Evolutionary conservation across 2,113 vertebrate species (phyloP).

Genomic region (Sander lucioperca): DNA sequence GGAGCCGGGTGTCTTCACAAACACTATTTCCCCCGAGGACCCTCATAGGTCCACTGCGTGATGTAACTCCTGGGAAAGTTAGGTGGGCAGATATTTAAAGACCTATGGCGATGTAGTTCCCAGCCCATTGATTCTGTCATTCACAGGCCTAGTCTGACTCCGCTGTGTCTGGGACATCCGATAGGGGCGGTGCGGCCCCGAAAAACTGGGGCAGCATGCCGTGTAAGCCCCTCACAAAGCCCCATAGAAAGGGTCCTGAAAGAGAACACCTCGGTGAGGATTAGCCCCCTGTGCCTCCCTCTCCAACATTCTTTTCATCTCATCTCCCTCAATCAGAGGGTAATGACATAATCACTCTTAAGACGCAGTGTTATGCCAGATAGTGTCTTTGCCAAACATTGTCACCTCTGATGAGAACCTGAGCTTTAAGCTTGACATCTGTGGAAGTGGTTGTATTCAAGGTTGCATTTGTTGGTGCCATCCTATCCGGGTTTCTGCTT

Average conservation of each 20-base stretch:
- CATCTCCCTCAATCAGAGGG: slow-evolving; percentile 78
- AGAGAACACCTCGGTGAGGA: slow-evolving; percentile 85
- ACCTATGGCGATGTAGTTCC: slow-evolving; percentile 78
- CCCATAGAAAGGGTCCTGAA: slow-evolving; percentile 84
- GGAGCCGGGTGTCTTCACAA: slow-evolving; percentile 53
- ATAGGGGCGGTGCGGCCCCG: slow-evolving; percentile 82
- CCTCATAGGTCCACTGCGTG: slow-evolving; percentile 69
- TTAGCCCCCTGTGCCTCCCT: slow-evolving; percentile 76
- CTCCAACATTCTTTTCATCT: slow-evolving; percentile 84
- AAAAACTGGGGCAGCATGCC: slow-evolving; percentile 82
- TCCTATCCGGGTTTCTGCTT: slow-evolving; percentile 28
- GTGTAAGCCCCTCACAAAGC: slow-evolving; percentile 85
- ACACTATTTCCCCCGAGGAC: slow-evolving; percentile 28
- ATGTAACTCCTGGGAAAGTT: slow-evolving; percentile 85
- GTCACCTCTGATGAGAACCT: slow-evolving; percentile 73
- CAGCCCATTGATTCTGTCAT: slow-evolving; percentile 85
- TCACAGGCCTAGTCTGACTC: slow-evolving; percentile 82
- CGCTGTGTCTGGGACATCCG: slow-evolving; percentile 86
- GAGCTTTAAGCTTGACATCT: slow-evolving; percentile 53
- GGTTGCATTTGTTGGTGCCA: slow-evolving; percentile 35
- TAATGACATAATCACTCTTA: slow-evolving; percentile 85
- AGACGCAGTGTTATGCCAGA: slow-evolving; percentile 76
- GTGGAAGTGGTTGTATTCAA: slow-evolving; percentile 54
- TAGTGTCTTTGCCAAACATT: slow-evolving; percentile 74
- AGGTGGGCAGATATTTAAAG: slow-evolving; percentile 83